These are phyloP conservation scores for Pseudococcus jackbeardsleyi DNA, from an alignment of 2,888 invertebrate genomes.

Conservation along the genomic window DNA sequence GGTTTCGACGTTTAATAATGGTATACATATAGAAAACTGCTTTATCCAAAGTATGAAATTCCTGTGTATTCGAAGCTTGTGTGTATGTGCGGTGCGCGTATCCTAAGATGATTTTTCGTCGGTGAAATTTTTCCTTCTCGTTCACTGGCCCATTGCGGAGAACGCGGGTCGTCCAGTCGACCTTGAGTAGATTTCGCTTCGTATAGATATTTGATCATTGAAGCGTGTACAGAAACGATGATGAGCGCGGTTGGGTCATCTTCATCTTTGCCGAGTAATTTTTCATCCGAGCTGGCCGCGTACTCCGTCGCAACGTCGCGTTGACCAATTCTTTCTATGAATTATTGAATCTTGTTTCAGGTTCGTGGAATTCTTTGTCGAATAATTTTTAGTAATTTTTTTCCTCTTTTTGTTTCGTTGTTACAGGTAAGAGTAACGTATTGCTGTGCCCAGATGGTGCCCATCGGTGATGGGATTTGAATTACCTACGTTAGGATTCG, in stretches of 20 bases:
- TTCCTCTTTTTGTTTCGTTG: neutral
- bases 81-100: neutral
- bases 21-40: neutral
- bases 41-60: neutral
- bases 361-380: conserved; percentile 8
- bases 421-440: conserved; percentile 6
- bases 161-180: conserved; percentile 6
- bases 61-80: neutral
- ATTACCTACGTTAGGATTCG: neutral
- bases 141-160: neutral
- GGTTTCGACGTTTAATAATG: conserved; percentile 16
- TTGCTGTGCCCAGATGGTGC: neutral
- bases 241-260: conserved; percentile 20
- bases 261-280: conserved; percentile 3
- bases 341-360: conserved; percentile 7
- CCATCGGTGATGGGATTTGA: neutral
- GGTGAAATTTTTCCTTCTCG: neutral
- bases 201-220: neutral
- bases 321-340: conserved; percentile 8
- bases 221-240: conserved; percentile 21
- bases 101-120: neutral
- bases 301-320: neutral
- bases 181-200: conserved; percentile 13
- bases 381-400: conserved; percentile 20
- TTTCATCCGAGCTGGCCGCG: neutral